Evolutionary conservation across 2,797 vertebrate species (phyloP).

Genomic region (Chelmon rostratus): DNA sequence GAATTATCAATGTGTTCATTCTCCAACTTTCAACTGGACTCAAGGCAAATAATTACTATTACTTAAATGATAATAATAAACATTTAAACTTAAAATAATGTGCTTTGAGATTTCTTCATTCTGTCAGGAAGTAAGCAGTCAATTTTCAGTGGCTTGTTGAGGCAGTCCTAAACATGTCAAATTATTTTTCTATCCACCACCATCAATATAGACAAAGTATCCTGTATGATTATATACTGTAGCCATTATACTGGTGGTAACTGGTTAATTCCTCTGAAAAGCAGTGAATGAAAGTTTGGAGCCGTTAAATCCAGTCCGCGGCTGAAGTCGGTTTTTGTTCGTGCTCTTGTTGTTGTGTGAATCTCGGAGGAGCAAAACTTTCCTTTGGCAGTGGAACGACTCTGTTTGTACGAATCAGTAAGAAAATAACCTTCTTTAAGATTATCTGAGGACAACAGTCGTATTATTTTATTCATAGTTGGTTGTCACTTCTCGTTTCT

Average conservation of each 20-base stretch:
- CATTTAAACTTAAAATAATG: too few relatives aligned
- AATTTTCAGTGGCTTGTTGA: neutral
- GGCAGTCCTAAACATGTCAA: neutral
- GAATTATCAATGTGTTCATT: neutral
- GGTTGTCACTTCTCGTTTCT: neutral
- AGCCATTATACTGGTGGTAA: neutral
- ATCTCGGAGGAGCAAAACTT: slow-evolving; percentile 12
- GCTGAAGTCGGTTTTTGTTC: too few relatives aligned
- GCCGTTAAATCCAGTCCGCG: too few relatives aligned
- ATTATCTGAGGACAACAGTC: neutral
- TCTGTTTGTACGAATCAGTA: slow-evolving; percentile 32
- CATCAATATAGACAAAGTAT: too few relatives aligned
- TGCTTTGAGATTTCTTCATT: too few relatives aligned
- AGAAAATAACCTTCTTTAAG: neutral
- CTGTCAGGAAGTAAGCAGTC: too few relatives aligned
- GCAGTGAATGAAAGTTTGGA: neutral
- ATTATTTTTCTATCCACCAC: too few relatives aligned
- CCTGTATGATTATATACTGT: neutral
- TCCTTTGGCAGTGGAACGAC: neutral
- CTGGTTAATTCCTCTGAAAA: neutral
- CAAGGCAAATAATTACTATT: too few relatives aligned
- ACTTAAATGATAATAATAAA: too few relatives aligned
- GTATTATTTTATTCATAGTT: neutral
- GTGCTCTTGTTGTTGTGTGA: slow-evolving; percentile 12
- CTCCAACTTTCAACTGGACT: neutral